Evolutionary conservation across 2,113 vertebrate genomes (phyloP).

Genomic region (Percina caprodes): DNA sequence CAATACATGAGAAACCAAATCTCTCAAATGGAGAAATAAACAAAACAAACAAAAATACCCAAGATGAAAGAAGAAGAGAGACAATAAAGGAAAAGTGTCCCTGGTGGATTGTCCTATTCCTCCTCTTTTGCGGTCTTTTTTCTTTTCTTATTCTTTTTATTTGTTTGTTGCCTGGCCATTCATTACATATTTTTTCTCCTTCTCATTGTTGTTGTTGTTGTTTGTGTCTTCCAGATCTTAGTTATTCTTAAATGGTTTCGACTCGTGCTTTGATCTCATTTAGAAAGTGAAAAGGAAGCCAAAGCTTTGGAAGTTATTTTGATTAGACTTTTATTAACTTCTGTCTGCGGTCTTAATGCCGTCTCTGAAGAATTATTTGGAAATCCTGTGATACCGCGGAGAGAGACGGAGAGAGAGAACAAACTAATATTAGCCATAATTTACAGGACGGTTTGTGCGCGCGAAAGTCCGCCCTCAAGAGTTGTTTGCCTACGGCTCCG

Average conservation of each 20-base stretch:
- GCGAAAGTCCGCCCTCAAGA: not conserved
- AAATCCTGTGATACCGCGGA: conserved; percentile 55
- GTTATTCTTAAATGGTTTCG: conserved; percentile 83
- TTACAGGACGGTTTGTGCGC: conserved; percentile 22
- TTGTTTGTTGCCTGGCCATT: conserved; percentile 78
- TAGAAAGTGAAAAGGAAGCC: conserved; percentile 78
- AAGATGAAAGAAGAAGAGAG: conserved; percentile 77
- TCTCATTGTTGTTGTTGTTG: conserved; percentile 74
- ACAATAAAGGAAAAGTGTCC: conserved; percentile 74
- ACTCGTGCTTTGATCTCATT: conserved; percentile 84
- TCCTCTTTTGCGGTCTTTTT: conserved; percentile 72
- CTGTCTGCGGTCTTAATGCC: conserved; percentile 63
- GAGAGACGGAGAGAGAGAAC: conserved; percentile 12
- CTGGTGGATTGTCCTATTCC: conserved; percentile 71
- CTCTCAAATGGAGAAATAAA: conserved; percentile 81
- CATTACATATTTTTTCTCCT: conserved; percentile 65
- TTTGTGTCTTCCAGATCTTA: conserved; percentile 77
- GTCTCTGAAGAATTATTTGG: conserved; percentile 77
- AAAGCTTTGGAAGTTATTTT: conserved; percentile 85
- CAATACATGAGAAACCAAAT: conserved; percentile 77
- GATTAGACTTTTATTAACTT: conserved; percentile 83
- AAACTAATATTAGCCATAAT: conserved; percentile 52
- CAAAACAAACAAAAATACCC: conserved; percentile 79
- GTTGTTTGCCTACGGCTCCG: not conserved
- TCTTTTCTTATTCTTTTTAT: conserved; percentile 73